These are phyloP conservation scores for Leptopilina drosophilae DNA, from an alignment of 2,888 invertebrate species.

Conservation along the genomic window DNA sequence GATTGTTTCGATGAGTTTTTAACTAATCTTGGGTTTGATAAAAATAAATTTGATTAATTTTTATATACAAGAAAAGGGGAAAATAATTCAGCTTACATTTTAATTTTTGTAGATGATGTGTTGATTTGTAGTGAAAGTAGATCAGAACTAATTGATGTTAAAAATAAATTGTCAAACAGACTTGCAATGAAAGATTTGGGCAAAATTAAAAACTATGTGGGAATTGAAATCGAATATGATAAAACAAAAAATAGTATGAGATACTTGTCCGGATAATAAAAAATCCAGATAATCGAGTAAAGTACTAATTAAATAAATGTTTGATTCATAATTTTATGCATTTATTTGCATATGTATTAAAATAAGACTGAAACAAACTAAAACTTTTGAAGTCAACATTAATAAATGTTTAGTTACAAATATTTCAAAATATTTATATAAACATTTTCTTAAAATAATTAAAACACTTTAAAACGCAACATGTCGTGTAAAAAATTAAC, in stretches of 20 bases:
- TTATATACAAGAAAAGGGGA: conserved; percentile 36
- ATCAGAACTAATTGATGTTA: conserved; percentile 23
- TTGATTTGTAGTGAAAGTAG: conserved; percentile 43
- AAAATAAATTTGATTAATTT: conserved; percentile 48
- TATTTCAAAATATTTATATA: no score
- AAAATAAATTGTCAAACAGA: conserved; percentile 11
- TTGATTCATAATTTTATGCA: no score
- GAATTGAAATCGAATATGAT: conserved; percentile 31
- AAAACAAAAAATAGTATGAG: neutral
- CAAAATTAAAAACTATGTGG: conserved; percentile 32
- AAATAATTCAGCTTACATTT: conserved; percentile 33
- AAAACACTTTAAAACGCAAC: no score
- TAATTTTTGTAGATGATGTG: conserved; percentile 45
- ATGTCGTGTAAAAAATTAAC: no score
- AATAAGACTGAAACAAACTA: no score
- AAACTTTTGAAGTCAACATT: no score
- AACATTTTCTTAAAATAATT: no score
- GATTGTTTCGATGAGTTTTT: conserved; percentile 56
- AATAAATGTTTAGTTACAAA: no score
- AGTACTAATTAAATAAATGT: no score
- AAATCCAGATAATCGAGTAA: no score
- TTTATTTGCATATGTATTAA: no score
- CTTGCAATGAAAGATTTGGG: conserved; percentile 40
- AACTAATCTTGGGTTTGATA: conserved; percentile 45
- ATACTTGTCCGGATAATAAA: no score